phyloP scores from a whole-genome alignment of 2,888 invertebrate genomes.

The Drepana falcataria region DNA sequence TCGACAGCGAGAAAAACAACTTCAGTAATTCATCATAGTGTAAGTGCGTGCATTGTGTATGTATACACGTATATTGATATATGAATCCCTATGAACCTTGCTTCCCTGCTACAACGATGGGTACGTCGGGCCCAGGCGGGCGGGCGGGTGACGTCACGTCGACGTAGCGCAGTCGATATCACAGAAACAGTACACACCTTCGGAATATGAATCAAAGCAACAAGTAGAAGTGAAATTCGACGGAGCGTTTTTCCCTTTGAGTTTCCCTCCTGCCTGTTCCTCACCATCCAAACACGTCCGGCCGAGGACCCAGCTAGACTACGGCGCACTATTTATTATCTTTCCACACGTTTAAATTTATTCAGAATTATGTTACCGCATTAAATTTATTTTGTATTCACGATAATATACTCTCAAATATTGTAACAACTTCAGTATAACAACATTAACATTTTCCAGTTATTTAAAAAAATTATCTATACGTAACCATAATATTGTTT shows the following conservation, averaged over 20 bases:
- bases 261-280: slow-evolving; percentile 2
- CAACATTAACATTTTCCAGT: slow-evolving; percentile 76
- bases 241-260: neutral
- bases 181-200: slow-evolving; percentile 36
- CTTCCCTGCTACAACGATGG: neutral
- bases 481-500: slow-evolving; percentile 58
- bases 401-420: slow-evolving; percentile 79
- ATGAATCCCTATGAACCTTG: neutral
- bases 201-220: neutral
- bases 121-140: neutral
- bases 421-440: slow-evolving; percentile 79
- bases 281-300: neutral
- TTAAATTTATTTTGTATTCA: slow-evolving; percentile 64
- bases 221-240: neutral
- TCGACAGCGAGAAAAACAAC: too few relatives aligned
- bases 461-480: slow-evolving; percentile 66
- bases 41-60: too few relatives aligned
- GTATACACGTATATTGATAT: neutral
- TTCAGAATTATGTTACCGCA: slow-evolving; percentile 50
- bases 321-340: slow-evolving; percentile 55
- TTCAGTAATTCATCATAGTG: too few relatives aligned
- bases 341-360: slow-evolving; percentile 54
- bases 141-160: neutral
- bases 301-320: slow-evolving; percentile 1
- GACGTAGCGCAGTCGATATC: slow-evolving; percentile 31